These are phyloP conservation scores for Hirundichthys speculiger DNA, from an alignment of 2,113 vertebrate genomes.

Conservation along the genomic window DNA sequence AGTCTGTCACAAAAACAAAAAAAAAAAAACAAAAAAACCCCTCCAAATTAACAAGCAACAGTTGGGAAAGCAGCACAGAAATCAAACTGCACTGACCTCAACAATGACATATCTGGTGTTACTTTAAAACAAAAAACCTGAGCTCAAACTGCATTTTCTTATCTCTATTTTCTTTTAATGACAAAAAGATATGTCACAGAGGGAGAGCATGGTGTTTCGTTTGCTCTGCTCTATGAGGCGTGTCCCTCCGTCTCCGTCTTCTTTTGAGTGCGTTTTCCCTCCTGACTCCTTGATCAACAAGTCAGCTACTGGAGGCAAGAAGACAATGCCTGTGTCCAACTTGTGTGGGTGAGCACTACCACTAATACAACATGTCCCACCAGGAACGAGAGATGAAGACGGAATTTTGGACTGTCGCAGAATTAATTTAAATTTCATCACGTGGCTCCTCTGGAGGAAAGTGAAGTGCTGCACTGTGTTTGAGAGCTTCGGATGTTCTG, in stretches of 20 bases:
- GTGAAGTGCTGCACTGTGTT: conserved; percentile 67
- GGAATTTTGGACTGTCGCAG: conserved; percentile 76
- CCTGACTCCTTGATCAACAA: conserved; percentile 49
- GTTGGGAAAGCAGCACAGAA: not conserved
- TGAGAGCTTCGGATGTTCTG: conserved; percentile 59
- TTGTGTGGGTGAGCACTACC: conserved; percentile 57
- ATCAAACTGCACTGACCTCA: conserved; percentile 1
- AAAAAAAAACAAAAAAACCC: not conserved
- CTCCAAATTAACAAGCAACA: conserved; percentile 17
- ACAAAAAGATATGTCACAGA: not conserved
- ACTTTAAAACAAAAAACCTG: not conserved
- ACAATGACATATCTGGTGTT: not conserved
- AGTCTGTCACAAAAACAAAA: not conserved
- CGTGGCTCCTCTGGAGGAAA: conserved; percentile 66
- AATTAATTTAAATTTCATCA: conserved; percentile 87
- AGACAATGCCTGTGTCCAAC: conserved; percentile 32
- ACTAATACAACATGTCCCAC: conserved; percentile 69
- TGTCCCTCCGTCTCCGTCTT: conserved; percentile 11
- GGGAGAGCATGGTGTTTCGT: conserved; percentile 2
- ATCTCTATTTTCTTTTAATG: no score
- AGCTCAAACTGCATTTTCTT: no score
- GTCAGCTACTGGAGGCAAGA: conserved; percentile 54
- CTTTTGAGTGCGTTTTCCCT: conserved; percentile 31
- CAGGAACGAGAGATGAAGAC: conserved; percentile 58
- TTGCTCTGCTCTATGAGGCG: conserved; percentile 22